Evolutionary conservation across 2,888 invertebrate genomes (phyloP), one percentile per base, ranked within the genome.

Genomic region (Hypselothyrea guttata): DNA sequence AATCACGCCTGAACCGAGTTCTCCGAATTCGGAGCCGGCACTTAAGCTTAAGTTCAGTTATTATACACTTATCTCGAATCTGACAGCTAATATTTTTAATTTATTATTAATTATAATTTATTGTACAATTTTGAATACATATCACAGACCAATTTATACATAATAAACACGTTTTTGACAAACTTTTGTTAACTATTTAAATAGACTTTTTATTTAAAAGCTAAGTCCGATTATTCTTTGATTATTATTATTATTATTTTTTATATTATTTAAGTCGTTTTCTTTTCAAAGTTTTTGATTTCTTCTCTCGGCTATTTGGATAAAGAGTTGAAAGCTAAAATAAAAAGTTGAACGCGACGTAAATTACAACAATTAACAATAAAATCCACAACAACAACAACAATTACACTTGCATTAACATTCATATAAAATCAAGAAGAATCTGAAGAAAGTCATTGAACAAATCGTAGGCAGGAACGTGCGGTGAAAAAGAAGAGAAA

Each of bases 401-500:
- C 60, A 74, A 63, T 63, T 79, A 70, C 69, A 70, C 72, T 47
- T 58, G 49, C 69, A 59, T 71, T 61, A 75, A 71, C 52, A 82
- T 74, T 71, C 67, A 71, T 74, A 71, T 61, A 66, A 60, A 71
- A 73, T n/a, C 18, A 27, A 41, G 27, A 57, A 71, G 22, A 22
- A 22, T 22, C 22, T 22, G 22, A 22, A 22, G 22, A 22, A 87
- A 77, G 81, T 84, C 85, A 86, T 84, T 85, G 87, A 87, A 87
- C 85, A 88, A 89, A 89, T 84, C 88, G 87, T 89, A 89, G 89
- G 89, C 89, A 89, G 89, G 89, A 88, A 89, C 89, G 89, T 89
- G 89, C 89, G 89, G 89, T 88, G 89, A 86, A 86, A 83, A 82
- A 65, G 68, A 61, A 74, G 59, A 74, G 64, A 44, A 63, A 38